phyloP scores from a whole-genome alignment of 2,797 vertebrate genomes.

The Sylvilagus floridanus region DNA sequence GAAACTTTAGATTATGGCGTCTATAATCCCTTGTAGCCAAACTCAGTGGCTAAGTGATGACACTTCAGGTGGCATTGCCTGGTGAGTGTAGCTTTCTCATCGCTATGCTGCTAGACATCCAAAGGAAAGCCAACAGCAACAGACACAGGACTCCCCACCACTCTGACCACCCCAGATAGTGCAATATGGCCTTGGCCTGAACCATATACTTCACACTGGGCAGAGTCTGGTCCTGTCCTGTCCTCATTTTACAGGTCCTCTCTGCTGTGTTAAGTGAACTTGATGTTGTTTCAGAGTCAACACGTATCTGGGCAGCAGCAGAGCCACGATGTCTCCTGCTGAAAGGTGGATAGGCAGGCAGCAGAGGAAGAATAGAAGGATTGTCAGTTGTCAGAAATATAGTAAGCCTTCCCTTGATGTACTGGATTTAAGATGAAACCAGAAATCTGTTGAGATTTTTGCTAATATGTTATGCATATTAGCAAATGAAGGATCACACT shows the following conservation, averaged over 20 bases:
- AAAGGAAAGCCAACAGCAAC: neutral
- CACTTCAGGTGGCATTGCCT: neutral
- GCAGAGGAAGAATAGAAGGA: slow-evolving; percentile 71
- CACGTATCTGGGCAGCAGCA: neutral
- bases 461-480: slow-evolving; percentile 38
- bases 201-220: neutral
- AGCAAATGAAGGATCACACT: slow-evolving; percentile 44
- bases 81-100: neutral
- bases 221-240: neutral
- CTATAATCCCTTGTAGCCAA: neutral
- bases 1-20: neutral
- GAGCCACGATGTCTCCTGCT: slow-evolving; percentile 70
- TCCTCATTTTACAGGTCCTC: neutral
- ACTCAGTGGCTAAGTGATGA: neutral
- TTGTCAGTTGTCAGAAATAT: slow-evolving; percentile 45
- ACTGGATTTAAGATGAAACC: slow-evolving; percentile 74
- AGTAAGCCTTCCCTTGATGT: slow-evolving; percentile 63
- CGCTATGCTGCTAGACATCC: neutral
- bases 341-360: neutral
- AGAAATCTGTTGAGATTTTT: slow-evolving; percentile 72
- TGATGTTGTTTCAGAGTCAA: slow-evolving; percentile 3
- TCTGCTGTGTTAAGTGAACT: neutral
- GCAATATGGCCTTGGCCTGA: neutral
- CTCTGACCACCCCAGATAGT: neutral
- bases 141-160: neutral